Percentiles rank a stretch among this genome's conserved stretches.
phyloP scores from a whole-genome alignment of 2,888 invertebrate species.

The Drosophila demipolita region DNA sequence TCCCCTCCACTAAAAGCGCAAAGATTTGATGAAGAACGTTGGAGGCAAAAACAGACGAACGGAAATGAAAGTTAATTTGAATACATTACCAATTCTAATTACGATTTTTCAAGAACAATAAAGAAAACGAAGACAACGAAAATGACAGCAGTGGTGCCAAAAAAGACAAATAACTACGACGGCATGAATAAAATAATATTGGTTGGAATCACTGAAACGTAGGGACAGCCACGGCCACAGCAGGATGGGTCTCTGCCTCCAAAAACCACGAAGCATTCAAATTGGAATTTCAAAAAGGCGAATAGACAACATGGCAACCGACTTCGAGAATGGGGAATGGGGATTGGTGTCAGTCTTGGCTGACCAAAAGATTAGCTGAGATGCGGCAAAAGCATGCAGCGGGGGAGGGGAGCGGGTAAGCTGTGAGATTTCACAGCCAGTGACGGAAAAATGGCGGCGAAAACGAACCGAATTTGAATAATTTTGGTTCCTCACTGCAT shows the following conservation, averaged over 20 bases:
- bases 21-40: constrained; percentile 60
- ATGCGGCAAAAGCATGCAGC: constrained; percentile 22
- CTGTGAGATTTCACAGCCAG: constrained; percentile 75
- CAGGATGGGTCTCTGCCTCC: neutral
- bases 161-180: constrained; percentile 56
- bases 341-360: constrained; percentile 46
- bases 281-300: constrained; percentile 78
- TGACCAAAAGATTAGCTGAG: constrained; percentile 75
- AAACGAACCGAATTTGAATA: constrained; percentile 72
- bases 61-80: constrained; percentile 81
- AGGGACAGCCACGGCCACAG: constrained; percentile 20
- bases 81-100: constrained; percentile 82
- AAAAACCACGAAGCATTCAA: constrained; percentile 70
- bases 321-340: constrained; percentile 1
- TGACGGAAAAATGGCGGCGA: constrained; percentile 72
- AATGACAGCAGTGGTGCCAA: constrained; percentile 31
- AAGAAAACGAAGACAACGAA: constrained; percentile 43
- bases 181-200: constrained; percentile 79
- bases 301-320: constrained; percentile 60
- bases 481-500: constrained; percentile 37
- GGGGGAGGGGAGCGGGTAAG: constrained; percentile 25
- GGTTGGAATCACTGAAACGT: constrained; percentile 45
- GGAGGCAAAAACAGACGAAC: constrained; percentile 67
- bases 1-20: constrained; percentile 50
- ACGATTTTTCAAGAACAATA: constrained; percentile 80